Evolutionary conservation across 2,113 vertebrate species (phyloP).

Genomic region (Phaetusa simplex): DNA sequence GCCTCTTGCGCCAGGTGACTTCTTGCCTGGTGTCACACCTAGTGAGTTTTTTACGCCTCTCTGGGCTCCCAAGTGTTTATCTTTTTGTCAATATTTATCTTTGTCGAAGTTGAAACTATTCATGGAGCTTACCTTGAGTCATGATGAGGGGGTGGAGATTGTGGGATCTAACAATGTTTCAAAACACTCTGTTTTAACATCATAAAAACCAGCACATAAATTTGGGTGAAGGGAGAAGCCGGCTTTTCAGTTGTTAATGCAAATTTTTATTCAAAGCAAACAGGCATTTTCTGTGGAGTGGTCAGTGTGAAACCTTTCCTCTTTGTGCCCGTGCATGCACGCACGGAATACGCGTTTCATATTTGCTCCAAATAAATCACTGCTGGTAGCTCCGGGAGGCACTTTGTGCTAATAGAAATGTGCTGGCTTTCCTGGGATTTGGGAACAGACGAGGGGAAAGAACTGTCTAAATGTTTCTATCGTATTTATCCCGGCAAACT

Average conservation of each 20-base stretch:
- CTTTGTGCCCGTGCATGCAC: neutral
- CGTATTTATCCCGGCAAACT: rapidly evolving
- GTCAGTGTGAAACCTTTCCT: neutral
- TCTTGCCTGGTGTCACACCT: neutral
- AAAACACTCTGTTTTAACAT: neutral
- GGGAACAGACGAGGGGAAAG: neutral
- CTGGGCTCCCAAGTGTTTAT: neutral
- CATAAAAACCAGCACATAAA: neutral
- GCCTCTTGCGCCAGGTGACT: rapidly evolving
- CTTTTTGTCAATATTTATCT: neutral
- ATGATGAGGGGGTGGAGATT: neutral
- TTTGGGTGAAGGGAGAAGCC: neutral
- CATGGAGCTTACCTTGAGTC: neutral
- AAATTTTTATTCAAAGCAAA: neutral
- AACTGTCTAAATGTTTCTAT: neutral
- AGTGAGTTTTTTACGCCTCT: neutral
- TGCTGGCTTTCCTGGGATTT: neutral
- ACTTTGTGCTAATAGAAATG: neutral
- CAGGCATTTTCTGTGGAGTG: neutral
- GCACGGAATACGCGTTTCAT: rapidly evolving
- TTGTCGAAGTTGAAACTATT: neutral
- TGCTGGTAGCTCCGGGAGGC: neutral
- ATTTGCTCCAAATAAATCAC: neutral
- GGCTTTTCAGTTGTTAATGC: neutral
- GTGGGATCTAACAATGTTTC: neutral